Evolutionary conservation across 2,113 vertebrate genomes (phyloP), one percentile per base, ranked within the genome.

Genomic region (Budorcas taxicolor): DNA sequence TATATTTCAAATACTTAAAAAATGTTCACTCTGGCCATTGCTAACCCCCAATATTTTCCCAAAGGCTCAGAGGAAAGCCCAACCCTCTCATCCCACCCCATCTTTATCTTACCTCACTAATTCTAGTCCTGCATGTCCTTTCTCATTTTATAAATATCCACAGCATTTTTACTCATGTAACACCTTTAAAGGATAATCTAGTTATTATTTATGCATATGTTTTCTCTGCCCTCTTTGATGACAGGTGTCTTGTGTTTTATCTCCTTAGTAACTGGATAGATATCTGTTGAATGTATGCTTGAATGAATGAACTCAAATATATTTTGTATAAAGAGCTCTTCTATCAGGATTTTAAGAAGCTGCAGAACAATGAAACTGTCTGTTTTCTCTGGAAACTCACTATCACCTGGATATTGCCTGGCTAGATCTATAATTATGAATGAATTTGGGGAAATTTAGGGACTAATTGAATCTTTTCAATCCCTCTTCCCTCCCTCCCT

Each of bases 71-170:
- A 71, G 76, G 60, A 25, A 78, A 55, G 31, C 16, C 3, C 17
- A 81, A 7, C 29, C 47, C 31, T 81, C 78, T 50, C 31, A 52
- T 31, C 17, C 9, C 5, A 52, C 31, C 5, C 31, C 78, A 21
- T 33, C 47, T 33, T 81, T 33, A 31, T 86, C 11, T 91, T 84
- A 80, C 10, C 43, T 57, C 3, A 13, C 13, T 40, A 67, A 74
- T 12, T 25, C 9, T 6, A 76, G 87, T 43, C 16, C 29, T 53
- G 2, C 7, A 6, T 29, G 13, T n/a, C 31, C 4, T 47, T 81
- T 92, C 53, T 94, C 23, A 80, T 27, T 83, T 96, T 87, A 62
- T 87, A 23, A 58, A 43, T 71, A 80, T 19, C 40, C 36, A 87
- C 10, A 36, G 16, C 47, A n/a, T 16, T 92, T 94, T 91, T 89